phyloP scores from a whole-genome alignment of 2,797 vertebrate genomes.

The Anolis apletophallus region DNA sequence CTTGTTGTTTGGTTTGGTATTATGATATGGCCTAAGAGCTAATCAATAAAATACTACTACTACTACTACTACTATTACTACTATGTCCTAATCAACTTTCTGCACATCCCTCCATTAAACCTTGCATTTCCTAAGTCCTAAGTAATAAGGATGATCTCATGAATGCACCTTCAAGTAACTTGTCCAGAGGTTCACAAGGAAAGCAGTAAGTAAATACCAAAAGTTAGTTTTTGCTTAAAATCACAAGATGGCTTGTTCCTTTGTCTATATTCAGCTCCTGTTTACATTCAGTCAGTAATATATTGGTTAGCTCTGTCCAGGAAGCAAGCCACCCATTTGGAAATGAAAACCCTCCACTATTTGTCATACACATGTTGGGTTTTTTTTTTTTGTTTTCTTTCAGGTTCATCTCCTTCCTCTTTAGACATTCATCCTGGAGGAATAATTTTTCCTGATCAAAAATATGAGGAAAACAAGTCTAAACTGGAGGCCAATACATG shows the following conservation, averaged over 20 bases:
- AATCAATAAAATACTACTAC: too few species aligned
- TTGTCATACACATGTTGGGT: neutral
- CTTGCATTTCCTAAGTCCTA: neutral
- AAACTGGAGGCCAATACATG: neutral
- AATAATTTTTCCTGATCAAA: conserved; percentile 25
- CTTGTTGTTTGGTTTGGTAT: too few species aligned
- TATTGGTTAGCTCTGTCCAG: neutral
- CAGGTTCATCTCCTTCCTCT: conserved; percentile 33
- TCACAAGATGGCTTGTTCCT: neutral
- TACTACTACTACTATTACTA: too few species aligned
- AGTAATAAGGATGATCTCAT: neutral
- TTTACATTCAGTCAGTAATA: conserved; percentile 30
- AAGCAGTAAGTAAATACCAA: neutral
- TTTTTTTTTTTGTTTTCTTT: conserved; percentile 30
- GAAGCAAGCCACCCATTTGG: conserved; percentile 18
- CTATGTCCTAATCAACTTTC: too few species aligned
- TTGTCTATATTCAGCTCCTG: neutral
- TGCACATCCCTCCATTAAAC: neutral
- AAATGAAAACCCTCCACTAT: conserved; percentile 32
- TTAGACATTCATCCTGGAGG: conserved; percentile 33
- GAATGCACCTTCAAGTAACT: neutral
- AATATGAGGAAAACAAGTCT: conserved; percentile 8
- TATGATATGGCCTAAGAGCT: too few species aligned
- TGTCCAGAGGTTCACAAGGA: neutral
- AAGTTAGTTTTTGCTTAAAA: neutral